Evolutionary conservation across 2,888 invertebrate genomes (phyloP).

Genomic region (Leucania comma): DNA sequence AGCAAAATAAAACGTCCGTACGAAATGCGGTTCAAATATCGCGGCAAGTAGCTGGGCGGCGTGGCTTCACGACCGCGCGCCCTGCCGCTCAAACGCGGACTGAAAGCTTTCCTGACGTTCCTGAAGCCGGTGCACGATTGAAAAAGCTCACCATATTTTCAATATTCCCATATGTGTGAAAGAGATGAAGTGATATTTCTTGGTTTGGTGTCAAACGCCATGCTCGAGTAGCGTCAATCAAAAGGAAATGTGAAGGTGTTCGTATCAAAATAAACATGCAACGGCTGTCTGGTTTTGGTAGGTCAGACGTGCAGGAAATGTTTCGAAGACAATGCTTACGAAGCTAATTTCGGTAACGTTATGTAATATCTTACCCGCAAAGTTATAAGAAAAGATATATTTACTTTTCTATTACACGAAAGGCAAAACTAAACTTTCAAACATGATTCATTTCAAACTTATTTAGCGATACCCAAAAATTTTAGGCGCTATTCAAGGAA

Average conservation of each 20-base stretch:
- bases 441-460: neutral
- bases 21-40: conserved; percentile 69
- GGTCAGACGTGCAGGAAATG: conserved; percentile 58
- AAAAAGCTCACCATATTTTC: conserved; percentile 77
- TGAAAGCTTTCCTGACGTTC: conserved; percentile 80
- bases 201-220: conserved; percentile 63
- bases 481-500: neutral
- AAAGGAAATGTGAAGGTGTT: conserved; percentile 84
- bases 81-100: conserved; percentile 87
- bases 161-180: conserved; percentile 73
- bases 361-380: conserved; percentile 17
- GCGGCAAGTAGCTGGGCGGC: conserved; percentile 75
- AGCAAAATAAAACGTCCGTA: conserved; percentile 74
- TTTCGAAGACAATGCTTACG: conserved; percentile 48
- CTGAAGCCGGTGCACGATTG: conserved; percentile 72
- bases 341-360: conserved; percentile 47
- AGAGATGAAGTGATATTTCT: conserved; percentile 69
- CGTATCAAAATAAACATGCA: conserved; percentile 87
- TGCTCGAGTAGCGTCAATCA: conserved; percentile 74
- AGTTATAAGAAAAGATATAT: neutral
- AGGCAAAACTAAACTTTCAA: neutral
- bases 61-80: conserved; percentile 77
- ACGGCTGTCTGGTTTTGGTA: conserved; percentile 74
- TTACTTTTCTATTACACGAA: neutral
- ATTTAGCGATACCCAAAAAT: neutral